Percentiles rank a stretch among this genome's conserved stretches.
phyloP scores from a whole-genome alignment of 2,113 vertebrate genomes.

The Uria aalge region DNA sequence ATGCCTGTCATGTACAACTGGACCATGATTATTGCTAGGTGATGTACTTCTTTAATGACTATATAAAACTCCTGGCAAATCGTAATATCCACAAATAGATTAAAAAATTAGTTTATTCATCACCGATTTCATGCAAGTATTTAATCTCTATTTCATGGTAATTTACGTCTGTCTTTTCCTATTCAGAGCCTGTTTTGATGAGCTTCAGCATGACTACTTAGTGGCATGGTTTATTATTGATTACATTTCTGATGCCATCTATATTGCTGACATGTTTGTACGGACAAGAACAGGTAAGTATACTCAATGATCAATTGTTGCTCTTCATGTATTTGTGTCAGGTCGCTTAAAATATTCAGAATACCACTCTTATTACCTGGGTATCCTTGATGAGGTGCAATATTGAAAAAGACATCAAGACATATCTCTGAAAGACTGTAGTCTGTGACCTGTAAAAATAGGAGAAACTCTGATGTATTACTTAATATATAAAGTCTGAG shows the following conservation, averaged over 20 bases:
- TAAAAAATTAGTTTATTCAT: not conserved
- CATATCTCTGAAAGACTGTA: not conserved
- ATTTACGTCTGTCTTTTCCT: conserved; percentile 8
- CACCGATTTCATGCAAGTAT: not conserved
- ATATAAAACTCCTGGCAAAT: not conserved
- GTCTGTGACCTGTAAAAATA: not conserved
- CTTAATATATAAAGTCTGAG: not conserved
- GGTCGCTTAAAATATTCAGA: not conserved
- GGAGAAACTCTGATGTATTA: not conserved
- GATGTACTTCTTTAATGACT: not conserved
- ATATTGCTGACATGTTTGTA: conserved; percentile 90
- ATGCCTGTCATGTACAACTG: conserved; percentile 98
- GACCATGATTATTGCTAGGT: conserved; percentile 95
- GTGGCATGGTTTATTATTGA: conserved; percentile 84
- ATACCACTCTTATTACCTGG: not conserved
- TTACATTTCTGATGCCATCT: conserved; percentile 80
- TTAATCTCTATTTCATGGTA: not conserved
- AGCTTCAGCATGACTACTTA: conserved; percentile 87
- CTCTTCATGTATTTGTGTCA: not conserved
- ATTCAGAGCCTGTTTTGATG: conserved; percentile 93
- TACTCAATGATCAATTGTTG: not conserved
- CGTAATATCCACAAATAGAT: not conserved
- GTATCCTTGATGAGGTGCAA: not conserved
- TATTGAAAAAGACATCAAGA: not conserved
- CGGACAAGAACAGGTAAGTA: conserved; percentile 88